Percentiles rank a stretch among this genome's conserved stretches.
Conservation (phyloP, 23 tunicate species). For the Aplidium turbinatum region DNA sequence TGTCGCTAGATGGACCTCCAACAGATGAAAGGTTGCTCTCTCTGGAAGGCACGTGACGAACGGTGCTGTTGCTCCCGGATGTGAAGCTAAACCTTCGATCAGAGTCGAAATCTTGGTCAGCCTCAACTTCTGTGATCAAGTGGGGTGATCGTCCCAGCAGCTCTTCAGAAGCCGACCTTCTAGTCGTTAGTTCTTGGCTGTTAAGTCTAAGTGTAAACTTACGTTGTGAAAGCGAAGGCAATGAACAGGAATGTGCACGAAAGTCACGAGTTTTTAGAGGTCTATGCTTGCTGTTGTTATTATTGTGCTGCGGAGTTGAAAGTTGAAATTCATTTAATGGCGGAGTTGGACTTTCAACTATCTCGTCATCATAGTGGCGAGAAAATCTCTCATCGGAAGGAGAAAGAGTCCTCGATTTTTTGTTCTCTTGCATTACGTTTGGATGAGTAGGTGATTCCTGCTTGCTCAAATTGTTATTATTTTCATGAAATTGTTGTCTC, state of each 20-base stretch:
- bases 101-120: conserved; percentile 12
- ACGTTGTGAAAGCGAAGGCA: conserved; percentile 20
- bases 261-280: not conserved
- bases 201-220: not conserved
- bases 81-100: conserved; percentile 48
- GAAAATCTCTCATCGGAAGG: no score
- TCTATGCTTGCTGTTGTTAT: not conserved
- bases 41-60: conserved; percentile 26
- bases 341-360: no score
- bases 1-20: not conserved
- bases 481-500: no score
- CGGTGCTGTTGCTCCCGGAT: conserved; percentile 75
- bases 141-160: no score
- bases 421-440: no score
- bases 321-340: no score
- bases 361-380: no score
- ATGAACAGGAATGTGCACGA: conserved; percentile 34
- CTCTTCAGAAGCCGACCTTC: conserved; percentile 24
- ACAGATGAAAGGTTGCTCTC: conserved; percentile 26
- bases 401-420: no score
- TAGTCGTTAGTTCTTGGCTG: not conserved
- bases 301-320: not conserved
- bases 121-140: not conserved
- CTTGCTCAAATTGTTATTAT: no score
- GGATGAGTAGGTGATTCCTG: no score